phyloP scores from a whole-genome alignment of 2,888 invertebrate species.

The Danaus chrysippus region DNA sequence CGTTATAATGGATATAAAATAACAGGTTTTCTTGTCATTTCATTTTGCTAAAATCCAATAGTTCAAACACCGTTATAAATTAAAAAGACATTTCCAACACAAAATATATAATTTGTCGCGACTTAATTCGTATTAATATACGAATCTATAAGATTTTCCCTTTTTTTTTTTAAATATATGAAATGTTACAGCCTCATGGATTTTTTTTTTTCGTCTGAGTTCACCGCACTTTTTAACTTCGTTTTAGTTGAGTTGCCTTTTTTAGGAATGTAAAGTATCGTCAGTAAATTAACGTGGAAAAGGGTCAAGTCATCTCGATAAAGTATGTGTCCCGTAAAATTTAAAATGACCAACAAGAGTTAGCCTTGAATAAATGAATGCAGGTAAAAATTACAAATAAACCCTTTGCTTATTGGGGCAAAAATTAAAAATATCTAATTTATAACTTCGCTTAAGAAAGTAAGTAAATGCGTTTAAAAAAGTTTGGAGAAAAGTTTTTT shows the following conservation, averaged over 20 bases:
- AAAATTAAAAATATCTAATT: conserved; percentile 4
- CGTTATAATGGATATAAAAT: conserved; percentile 40
- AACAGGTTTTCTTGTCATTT: conserved; percentile 44
- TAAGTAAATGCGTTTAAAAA: no score
- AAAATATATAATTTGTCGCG: conserved; percentile 1
- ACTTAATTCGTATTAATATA: no score
- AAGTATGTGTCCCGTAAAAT: conserved; percentile 13
- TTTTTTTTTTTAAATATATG: no score
- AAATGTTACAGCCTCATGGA: no score
- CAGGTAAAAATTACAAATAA: conserved; percentile 19
- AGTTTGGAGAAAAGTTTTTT: background rate
- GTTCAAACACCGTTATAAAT: conserved; percentile 50
- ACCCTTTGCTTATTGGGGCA: conserved; percentile 11
- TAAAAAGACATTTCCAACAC: conserved; percentile 25
- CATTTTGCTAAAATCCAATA: conserved; percentile 41
- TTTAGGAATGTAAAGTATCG: conserved; percentile 17
- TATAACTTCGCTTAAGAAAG: background rate
- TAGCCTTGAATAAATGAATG: conserved; percentile 18
- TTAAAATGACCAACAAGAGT: conserved; percentile 12
- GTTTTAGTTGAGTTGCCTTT: conserved; percentile 12
- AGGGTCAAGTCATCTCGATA: conserved; percentile 26
- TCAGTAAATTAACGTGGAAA: conserved; percentile 27
- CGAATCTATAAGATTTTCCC: no score
- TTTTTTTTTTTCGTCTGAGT: no score
- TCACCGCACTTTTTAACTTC: conserved; percentile 5